Evolutionary conservation across 2,888 invertebrate species (phyloP), one percentile per base, ranked within the genome.

Genomic region (Caenorhabditis sulstoni): DNA sequence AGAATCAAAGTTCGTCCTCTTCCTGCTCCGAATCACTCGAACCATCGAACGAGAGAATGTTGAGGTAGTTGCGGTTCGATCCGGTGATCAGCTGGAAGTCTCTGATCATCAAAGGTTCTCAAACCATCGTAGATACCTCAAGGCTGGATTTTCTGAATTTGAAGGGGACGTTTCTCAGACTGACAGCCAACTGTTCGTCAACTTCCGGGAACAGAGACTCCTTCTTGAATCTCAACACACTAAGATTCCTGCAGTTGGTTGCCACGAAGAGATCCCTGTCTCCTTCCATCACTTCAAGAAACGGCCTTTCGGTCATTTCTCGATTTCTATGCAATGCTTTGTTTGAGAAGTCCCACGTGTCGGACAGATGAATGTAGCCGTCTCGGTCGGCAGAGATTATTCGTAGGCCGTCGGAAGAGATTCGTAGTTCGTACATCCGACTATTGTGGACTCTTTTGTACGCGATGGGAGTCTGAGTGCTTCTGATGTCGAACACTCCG

Each of bases 401-500:
- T 16, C 61, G 70, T 8, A 8, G 47, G 2, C 70, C 70, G 39
- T 70, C 70, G 14, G 53, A 9, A 7, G 70, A 22, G 11, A 70
- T 35, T 41, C 68, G 61, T 23, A 41, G 44, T 35, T 20, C 57
- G 39, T 37, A 20, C n/a, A 23, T 20, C 16, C 0, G 35, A 14
- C 9, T n/a, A 1, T n/a, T 14, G 29, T 70, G 70, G 22, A 70
- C n/a, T 12, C 22, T 16, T 16, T 55, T 62, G 23, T 62, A 16
- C 9, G 47, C 55, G 9, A 70, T 4, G 5, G 16, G 45, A 0
- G 45, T 45, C 1, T 61, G 45, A 4, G 70, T 47, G 23, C 61
- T 70, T 47, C 70, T 29, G 14, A 62, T 55, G 39, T 70, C 70
- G 45, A 70, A 70, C n/a, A 70, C 18, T 11, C 70, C 70, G 20